Evolutionary conservation across 2,888 invertebrate species (phyloP), one percentile per base, ranked within the genome.

Genomic region (Aricia artaxerxes): DNA sequence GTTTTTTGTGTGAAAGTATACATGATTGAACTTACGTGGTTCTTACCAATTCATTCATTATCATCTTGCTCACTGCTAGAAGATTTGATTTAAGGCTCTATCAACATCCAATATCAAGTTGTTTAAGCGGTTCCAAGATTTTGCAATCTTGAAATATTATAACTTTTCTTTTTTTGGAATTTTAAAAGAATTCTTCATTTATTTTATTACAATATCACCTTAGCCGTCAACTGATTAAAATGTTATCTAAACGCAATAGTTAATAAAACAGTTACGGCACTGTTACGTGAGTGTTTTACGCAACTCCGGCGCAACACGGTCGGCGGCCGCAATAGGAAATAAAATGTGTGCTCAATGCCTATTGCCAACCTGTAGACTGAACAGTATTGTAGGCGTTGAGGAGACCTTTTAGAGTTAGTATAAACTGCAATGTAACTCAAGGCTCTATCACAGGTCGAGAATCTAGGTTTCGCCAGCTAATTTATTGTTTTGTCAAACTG

Each of bases 301-400:
- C 24, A 44, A 75, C 11, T 24, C 7, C 49, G 1, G 35, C 57
- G 76, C 35, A 76, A 76, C 76, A 7, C 16, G n/a, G 2, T 35
- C 31, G 53, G 6, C 16, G n/a, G 2, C 57, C 31, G 53, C 76
- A 76, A 76, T 76, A 76, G 76, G 76, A 35, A 76, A 13, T 31
- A 57, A 31, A 49, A 7, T 73, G 31, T 75, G 75, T 76, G 57
- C 76, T 5, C 31, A 76, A 38, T 53, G 16, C n/a, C 4, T 35
- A 16, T 53, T 76, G 53, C 35, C 35, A 53, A 57, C 7, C 3
- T 24, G 24, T 24, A 24, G 24, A 24, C 24, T 24, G 24, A n/a
- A n/a, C n/a, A n/a, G n/a, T n/a, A n/a, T n/a, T n/a, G n/a, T n/a
- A n/a, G n/a, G n/a, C n/a, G n/a, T n/a, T n/a, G n/a, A n/a, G 60